A percentile compares a stretch with the other conserved stretches of the same genome.
Evolutionary conservation across 1,140 invertebrate genomes (phyloP).

Genomic region (Nasonia giraulti): DNA sequence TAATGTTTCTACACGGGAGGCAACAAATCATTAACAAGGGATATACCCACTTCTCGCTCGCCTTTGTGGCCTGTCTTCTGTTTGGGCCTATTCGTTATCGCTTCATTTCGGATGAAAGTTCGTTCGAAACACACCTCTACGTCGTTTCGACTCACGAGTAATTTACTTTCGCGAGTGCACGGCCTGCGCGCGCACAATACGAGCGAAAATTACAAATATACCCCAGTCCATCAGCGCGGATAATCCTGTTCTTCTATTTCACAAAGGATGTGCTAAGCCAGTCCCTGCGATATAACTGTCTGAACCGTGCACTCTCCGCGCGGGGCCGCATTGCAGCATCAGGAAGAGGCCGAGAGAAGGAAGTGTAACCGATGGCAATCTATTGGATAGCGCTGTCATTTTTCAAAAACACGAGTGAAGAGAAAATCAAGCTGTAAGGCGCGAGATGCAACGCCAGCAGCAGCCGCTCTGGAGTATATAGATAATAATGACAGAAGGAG

Average conservation of each 20-base stretch:
- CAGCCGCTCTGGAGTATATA: constrained; percentile 2
- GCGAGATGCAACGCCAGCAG: background rate
- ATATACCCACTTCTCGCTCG: constrained; percentile 3
- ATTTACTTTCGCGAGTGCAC: too few relatives aligned
- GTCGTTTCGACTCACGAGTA: too few relatives aligned
- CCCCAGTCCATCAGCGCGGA: too few relatives aligned
- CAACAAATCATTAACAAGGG: constrained; percentile 42
- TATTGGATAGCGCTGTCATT: constrained; percentile 29
- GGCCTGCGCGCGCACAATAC: too few relatives aligned
- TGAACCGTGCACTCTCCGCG: background rate
- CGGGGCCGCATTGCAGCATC: too few relatives aligned
- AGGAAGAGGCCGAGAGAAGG: constrained; percentile 2
- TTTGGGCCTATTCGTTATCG: too few relatives aligned
- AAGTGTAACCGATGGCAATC: constrained; percentile 34
- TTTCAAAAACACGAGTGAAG: constrained; percentile 19
- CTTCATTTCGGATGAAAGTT: too few relatives aligned
- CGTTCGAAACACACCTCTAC: too few relatives aligned
- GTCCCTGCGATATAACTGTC: background rate
- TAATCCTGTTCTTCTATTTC: too few relatives aligned
- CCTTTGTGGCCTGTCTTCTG: too few relatives aligned
- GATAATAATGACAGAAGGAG: constrained; percentile 42
- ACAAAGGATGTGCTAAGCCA: too few relatives aligned
- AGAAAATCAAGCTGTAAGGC: constrained; percentile 36
- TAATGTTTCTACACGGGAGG: constrained; percentile 31
- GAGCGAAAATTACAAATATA: too few relatives aligned